phyloP scores from a whole-genome alignment of 1,140 invertebrate species.

The Heliconius congener region DNA sequence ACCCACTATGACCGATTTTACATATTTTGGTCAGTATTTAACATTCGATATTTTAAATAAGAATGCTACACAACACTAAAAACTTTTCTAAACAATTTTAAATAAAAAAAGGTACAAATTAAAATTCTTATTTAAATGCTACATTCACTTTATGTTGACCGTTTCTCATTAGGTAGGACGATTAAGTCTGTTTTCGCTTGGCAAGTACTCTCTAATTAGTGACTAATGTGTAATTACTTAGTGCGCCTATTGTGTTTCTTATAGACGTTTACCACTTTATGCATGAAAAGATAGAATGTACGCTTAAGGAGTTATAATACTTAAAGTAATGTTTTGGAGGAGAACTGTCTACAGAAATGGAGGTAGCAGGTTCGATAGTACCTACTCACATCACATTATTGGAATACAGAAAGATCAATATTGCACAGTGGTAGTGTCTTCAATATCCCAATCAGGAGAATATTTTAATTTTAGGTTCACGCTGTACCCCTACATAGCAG shows the following conservation, averaged over 20 bases:
- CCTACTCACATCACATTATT: no score
- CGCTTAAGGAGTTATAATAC: not conserved
- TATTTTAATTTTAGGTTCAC: no score
- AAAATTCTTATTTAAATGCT: not conserved
- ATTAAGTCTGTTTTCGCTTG: constrained; percentile 33
- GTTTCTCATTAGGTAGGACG: constrained; percentile 25
- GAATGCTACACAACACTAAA: not conserved
- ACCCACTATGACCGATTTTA: no score
- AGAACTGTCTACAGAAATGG: not conserved
- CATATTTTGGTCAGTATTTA: no score
- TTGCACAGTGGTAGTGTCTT: no score
- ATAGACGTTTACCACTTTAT: constrained; percentile 22
- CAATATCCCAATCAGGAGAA: no score
- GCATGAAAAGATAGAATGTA: constrained; percentile 8
- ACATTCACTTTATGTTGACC: constrained; percentile 8
- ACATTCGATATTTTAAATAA: no score
- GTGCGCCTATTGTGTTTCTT: constrained; percentile 29
- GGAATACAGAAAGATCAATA: no score
- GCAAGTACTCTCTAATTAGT: constrained; percentile 35
- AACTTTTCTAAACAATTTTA: not conserved
- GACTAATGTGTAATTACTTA: constrained; percentile 35
- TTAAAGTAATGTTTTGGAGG: not conserved
- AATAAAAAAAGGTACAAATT: not conserved
- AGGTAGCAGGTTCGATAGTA: no score
- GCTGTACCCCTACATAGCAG: no score